These are phyloP conservation scores for Ptychodera flava DNA, from an alignment of 35 echinoderm and acorn worm genomes.

Conservation along the genomic window DNA sequence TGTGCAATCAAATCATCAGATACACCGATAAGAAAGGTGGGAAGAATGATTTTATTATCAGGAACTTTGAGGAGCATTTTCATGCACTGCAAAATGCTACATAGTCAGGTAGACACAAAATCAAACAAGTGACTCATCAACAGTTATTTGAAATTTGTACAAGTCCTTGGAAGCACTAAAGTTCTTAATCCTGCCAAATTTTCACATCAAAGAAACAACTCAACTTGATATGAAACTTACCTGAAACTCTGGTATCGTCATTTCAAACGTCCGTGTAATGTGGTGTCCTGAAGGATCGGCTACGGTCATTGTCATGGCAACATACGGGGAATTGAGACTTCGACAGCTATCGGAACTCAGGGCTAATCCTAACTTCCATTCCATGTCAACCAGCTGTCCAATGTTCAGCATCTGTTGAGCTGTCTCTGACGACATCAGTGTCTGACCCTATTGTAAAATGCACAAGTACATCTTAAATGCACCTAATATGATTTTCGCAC, in stretches of 20 bases:
- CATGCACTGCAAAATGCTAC: too few species aligned
- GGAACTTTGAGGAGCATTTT: too few species aligned
- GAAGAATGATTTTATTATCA: too few species aligned
- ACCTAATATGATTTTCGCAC: neutral
- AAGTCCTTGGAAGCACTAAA: too few species aligned
- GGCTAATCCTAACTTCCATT: conserved; percentile 86
- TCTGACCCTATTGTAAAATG: conserved; percentile 26
- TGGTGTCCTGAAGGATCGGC: conserved; percentile 65
- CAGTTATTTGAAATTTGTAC: too few species aligned
- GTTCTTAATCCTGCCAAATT: too few species aligned
- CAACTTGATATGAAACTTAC: conserved; percentile 44
- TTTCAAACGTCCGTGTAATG: conserved; percentile 60
- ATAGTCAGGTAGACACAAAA: too few species aligned
- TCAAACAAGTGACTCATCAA: too few species aligned
- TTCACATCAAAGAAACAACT: too few species aligned
- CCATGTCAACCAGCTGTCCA: conserved; percentile 78
- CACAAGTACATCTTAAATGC: neutral
- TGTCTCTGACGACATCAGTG: conserved; percentile 22
- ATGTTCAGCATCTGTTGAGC: conserved; percentile 46
- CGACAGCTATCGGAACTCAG: conserved; percentile 69
- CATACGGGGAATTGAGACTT: conserved; percentile 79
- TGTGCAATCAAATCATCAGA: too few species aligned
- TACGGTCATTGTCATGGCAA: conserved; percentile 54
- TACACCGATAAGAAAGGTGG: too few species aligned
- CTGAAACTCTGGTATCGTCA: conserved; percentile 88